phyloP scores from a whole-genome alignment of 2,888 invertebrate species.

The Pherbina coryleti region DNA sequence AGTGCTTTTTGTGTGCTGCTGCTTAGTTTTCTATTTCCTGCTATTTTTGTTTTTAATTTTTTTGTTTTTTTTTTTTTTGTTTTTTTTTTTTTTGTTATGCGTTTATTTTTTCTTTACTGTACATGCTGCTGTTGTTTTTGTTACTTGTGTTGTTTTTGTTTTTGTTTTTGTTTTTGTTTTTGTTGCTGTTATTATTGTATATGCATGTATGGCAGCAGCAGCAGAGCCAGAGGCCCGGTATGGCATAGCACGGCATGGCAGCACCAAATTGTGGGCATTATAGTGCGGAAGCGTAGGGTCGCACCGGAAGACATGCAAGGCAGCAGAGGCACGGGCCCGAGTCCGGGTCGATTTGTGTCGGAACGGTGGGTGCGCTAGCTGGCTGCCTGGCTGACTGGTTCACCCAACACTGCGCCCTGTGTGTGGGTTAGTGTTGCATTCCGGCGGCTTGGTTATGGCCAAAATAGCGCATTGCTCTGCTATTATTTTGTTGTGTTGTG shows the following conservation, averaged over 20 bases:
- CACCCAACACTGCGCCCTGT: not conserved
- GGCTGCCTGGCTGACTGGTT: not conserved
- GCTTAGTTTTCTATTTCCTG: too few species aligned
- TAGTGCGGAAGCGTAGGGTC: not conserved
- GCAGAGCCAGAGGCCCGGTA: not conserved
- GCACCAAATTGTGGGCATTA: not conserved
- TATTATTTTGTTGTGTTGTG: constrained; percentile 28
- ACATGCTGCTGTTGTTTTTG: too few species aligned
- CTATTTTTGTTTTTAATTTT: not conserved
- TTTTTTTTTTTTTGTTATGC: not conserved
- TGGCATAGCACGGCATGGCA: not conserved
- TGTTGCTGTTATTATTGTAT: too few species aligned
- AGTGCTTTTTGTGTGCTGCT: too few species aligned
- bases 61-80: not conserved
- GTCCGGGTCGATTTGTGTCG: not conserved
- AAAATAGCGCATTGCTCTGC: constrained; percentile 25
- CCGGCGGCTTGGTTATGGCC: constrained; percentile 8
- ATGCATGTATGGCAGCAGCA: too few species aligned
- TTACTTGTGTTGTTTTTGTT: not conserved
- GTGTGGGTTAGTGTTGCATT: not conserved
- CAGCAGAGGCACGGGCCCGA: not conserved
- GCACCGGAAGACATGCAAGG: not conserved
- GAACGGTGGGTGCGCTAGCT: not conserved
- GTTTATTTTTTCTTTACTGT: too few species aligned
- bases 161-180: not conserved